Evolutionary conservation across 2,888 invertebrate genomes (phyloP), one percentile per base, ranked within the genome.

Genomic region (Parascotia fuliginaria): DNA sequence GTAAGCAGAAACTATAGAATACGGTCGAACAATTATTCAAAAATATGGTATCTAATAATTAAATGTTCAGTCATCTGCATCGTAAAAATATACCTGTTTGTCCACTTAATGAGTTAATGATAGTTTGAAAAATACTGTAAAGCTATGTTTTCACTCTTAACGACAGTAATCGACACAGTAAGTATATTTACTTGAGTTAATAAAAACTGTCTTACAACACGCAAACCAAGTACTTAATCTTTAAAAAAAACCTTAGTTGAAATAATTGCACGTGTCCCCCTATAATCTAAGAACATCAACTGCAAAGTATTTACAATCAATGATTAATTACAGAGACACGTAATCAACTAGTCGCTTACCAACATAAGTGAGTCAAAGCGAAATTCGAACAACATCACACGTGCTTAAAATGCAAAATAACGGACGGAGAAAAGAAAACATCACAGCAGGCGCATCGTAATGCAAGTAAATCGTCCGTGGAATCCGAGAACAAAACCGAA

Each of bases 401-500:
- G 56, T 50, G 65, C 46, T 47, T 75, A 81, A 78, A 79, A 81
- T 77, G 75, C 78, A 79, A 81, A 83, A 82, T 82, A 85, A 80
- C 86, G 79, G 85, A 78, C 69, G 73, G 46, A 55, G 67, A 73
- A 84, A 84, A 79, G 80, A 85, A 85, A 87, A 86, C 80, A 84
- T 68, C 74, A 79, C 41, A 75, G 70, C 78, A 76, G 51, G 63
- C 68, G 66, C 71, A 74, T 73, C 74, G 77, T 69, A 77, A 78
- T 73, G 77, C 75, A 75, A 82, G 83, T 85, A 87, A 87, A 86
- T 87, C 85, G 86, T 75, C 81, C 86, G 81, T 80, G 80, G 83
- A 77, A 83, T 83, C 77, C 79, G 70, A 77, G 81, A 85, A 82
- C 81, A 80, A 80, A 80, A 83, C 77, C 70, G 85, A 83, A 87